A percentile compares a stretch with the other conserved stretches of the same genome.
Evolutionary conservation across 2,888 invertebrate genomes (phyloP).

Genomic region (Hedya salicella): DNA sequence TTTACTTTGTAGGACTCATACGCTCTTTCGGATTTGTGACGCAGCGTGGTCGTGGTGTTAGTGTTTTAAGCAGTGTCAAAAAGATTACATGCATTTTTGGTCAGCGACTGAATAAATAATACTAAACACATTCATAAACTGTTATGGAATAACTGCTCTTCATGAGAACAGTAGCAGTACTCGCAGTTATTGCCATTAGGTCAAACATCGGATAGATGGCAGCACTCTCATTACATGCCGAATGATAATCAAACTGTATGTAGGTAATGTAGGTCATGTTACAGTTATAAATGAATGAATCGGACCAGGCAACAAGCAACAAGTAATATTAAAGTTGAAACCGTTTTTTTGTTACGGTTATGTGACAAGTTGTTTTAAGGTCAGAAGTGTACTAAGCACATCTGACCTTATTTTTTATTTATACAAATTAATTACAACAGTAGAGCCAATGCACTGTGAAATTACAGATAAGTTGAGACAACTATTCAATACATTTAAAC

Average conservation of each 20-base stretch:
- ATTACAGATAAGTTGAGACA: no score
- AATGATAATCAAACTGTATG: conserved; percentile 6
- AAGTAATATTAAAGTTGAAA: conserved; percentile 1
- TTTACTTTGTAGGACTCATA: no score
- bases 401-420: no score
- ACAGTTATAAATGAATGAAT: conserved; percentile 17
- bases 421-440: no score
- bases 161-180: no score
- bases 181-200: not conserved
- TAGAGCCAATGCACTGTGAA: no score
- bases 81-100: no score
- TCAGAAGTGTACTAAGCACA: not conserved
- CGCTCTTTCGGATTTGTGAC: no score
- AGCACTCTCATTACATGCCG: conserved; percentile 10
- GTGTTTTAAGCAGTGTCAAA: no score
- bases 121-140: not conserved
- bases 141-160: not conserved
- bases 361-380: not conserved
- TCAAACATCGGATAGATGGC: conserved; percentile 33
- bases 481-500: no score
- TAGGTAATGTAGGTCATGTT: conserved; percentile 37
- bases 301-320: not conserved
- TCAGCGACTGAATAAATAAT: no score
- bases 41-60: no score
- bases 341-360: not conserved